Base-by-base conservation (phyloP, 2,888 invertebrate species). In the Microplitis deprimator region DNA sequence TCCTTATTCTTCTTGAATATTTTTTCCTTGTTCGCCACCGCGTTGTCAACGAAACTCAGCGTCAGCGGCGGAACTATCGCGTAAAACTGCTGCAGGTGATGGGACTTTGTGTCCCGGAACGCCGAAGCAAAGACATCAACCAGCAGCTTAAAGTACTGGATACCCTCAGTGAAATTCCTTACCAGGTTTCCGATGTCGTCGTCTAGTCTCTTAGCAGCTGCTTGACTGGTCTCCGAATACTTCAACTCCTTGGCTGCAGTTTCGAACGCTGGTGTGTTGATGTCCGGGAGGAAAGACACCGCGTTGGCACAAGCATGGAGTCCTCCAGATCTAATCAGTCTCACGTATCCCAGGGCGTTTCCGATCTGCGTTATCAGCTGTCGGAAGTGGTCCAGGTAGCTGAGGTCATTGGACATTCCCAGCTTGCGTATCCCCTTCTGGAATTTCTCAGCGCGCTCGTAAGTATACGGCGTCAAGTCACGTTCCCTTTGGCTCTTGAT, bases 271-370 rank as follows among this genome's bases (percentile, higher is more conserved):
- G 90, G 88, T 38, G 90, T 90, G 82, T 94, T 94, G 39, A 97
- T 92, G 86, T 95, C 94, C 0, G 98, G 96, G 81, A 98, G 92
- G 90, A 97, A 98, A 38, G 96, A 94, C 61, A 97, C 95, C 0
- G 97, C 96, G 88, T 96, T 96, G 6, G 97, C 96, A 86, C 97
- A 96, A 83, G 97, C 97, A 88, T 98, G 96, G 67, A 98, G 92
- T 5, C 97, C 97, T 17, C 98, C 99, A 0, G 98, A 97, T 74
- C 97, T 93, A 77, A 99, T 95, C 91, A 98, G 94, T 70, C 99
- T 93, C 5, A 99, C 96, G 87, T 98, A 98, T 1, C 98, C 98
- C 93, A 99, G 95, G 0, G 98, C 97, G 90, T 98, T 98, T 16
- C 93, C 98, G 85, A 99, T 97, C 87, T 98, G 97, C 70, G 96